Evolutionary conservation across 2,888 invertebrate genomes (phyloP), one percentile per base, ranked within the genome.

Genomic region (Rambutsinella grinnellia): DNA sequence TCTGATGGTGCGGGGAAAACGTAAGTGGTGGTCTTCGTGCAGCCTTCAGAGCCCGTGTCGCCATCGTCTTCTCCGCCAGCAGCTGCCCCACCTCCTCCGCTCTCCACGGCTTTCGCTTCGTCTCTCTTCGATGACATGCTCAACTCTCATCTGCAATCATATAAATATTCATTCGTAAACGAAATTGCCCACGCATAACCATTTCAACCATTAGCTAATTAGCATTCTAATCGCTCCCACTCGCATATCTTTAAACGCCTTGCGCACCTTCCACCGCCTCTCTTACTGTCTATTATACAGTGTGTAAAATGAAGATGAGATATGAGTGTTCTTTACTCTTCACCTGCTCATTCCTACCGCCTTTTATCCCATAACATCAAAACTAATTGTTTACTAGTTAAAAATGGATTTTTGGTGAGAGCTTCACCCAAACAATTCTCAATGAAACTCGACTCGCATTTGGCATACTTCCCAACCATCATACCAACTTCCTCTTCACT

Each of bases 41-140:
- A 1, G 15, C 8, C 8, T 28, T 36, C 51, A 19, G 24, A 17
- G n/a, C 17, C 49, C 53, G 49, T 63, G 57, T 44, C 47, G 58
- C 57, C 19, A 17, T 49, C 46, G 28, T 49, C 58, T 68, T 49
- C 65, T 44, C 54, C 68, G 26, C 53, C 69, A 21, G 61, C 69
- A 17, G 21, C 68, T 17, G 17, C 57, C 51, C 62, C 56, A 53
- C 61, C 58, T 36, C 60, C 76, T 70, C 51, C 63, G 65, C 74
- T 76, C 67, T 79, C 75, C 78, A 74, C 78, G 46, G 58, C 69
- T 68, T 46, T 58, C 47, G 62, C 66, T 68, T 79, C 80, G 75
- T 81, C 79, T 72, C 63, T 76, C 78, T 77, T 78, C 75, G 79
- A 76, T 71, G 82, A 81, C 81, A 83, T 82, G 56, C 77, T 82